phyloP scores from a whole-genome alignment of 2,113 vertebrate species.

The Semicossyphus pulcher region DNA sequence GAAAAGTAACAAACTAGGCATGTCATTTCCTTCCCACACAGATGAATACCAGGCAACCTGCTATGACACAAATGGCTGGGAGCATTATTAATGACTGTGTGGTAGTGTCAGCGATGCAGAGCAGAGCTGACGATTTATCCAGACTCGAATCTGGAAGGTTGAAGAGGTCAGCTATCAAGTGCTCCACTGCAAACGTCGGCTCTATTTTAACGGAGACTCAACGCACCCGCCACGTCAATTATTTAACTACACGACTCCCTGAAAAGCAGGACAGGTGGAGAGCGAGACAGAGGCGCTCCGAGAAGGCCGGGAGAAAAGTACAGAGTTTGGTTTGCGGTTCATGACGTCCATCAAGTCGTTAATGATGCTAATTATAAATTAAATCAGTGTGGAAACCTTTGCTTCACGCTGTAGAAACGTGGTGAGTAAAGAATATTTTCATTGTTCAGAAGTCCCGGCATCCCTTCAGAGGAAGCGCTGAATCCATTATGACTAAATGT shows the following conservation, averaged over 20 bases:
- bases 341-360: conserved; percentile 6
- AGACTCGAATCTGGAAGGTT: conserved; percentile 62
- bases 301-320: neutral
- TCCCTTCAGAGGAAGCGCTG: conserved; percentile 43
- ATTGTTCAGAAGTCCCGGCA: conserved; percentile 28
- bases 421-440: conserved; percentile 7
- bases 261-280: conserved; percentile 58
- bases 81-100: conserved; percentile 58
- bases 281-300: conserved; percentile 5
- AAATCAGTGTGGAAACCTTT: conserved; percentile 1
- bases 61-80: conserved; percentile 39
- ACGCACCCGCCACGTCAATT: conserved; percentile 60
- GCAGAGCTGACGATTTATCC: conserved; percentile 45
- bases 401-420: neutral
- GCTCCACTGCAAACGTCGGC: conserved; percentile 56
- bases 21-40: conserved; percentile 36
- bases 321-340: conserved; percentile 18
- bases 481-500: conserved; percentile 59
- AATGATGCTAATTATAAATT: conserved; percentile 3
- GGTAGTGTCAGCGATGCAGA: conserved; percentile 19
- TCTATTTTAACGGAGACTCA: conserved; percentile 62
- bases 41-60: conserved; percentile 27
- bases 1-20: conserved; percentile 29
- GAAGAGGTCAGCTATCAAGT: conserved; percentile 68
- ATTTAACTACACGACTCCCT: conserved; percentile 53